Base-by-base conservation (phyloP, 2,888 invertebrate species). In the Macaria notata region DNA sequence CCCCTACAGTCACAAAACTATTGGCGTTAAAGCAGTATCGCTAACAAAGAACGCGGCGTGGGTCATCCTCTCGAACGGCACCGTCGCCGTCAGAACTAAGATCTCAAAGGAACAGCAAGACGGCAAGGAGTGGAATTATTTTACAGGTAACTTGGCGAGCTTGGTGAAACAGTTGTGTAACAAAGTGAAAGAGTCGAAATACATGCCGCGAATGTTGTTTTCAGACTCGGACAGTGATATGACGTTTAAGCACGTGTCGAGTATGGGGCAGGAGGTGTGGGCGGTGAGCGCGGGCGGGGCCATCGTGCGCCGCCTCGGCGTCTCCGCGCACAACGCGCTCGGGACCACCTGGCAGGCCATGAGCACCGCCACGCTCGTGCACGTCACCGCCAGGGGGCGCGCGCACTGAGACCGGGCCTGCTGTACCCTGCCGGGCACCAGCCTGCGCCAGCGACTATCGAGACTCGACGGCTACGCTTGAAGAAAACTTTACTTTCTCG, bases 111-210 rank as follows among this genome's bases (percentile, higher is more conserved):
- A 94, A 38, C 95, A 95, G 70, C 97, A 95, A 0, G 96, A 96
- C 78, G 98, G 98, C 33, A 95, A 95, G 31, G 94, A 95, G 73
- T 98, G 98, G 98, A 95, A 86, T 73, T 95, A 83, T 93, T 93
- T 76, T 66, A 72, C 87, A 81, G 90, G 90, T 89, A 77, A 68
- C 51, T 50, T 51, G 19, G 36, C 50, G 31, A 31, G 36, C 45
- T 93, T 45, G 91, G 92, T 66, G 92, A 84, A 79, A 54, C 49
- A 49, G 30, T 47, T 56, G 19, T 56, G 29, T 56, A 61, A 56
- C 50, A 56, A 50, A 39, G 31, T 56, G 39, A 56, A 53, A 54
- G 33, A 49, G 33, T 55, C 50, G 44, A 52, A 56, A 49, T 56
- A 56, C 46, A 60, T 49, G 53, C 51, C 29, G 45, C 45, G 59